Percentiles rank a stretch among this genome's conserved stretches.
Conservation (phyloP, 2,113 vertebrate species). For the Monarcha castaneiventris region DNA sequence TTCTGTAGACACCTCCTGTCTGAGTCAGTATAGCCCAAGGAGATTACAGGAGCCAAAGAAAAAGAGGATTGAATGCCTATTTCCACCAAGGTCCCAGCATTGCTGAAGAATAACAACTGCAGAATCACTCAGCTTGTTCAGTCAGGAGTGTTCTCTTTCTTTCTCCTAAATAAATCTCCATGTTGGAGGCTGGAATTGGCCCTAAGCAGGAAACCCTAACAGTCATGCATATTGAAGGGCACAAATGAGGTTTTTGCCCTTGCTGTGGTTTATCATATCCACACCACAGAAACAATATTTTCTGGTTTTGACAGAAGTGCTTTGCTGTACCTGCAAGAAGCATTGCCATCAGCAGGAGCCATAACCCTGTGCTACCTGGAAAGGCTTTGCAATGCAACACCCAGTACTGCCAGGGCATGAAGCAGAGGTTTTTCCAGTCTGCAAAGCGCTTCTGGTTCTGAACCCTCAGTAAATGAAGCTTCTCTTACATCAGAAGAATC, state of each 20-base stretch:
- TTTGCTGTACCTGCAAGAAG: not conserved
- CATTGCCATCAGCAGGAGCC: not conserved
- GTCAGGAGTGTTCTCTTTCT: not conserved
- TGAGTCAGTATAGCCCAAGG: not conserved
- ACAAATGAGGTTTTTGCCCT: not conserved
- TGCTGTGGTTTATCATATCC: not conserved
- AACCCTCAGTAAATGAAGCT: not conserved
- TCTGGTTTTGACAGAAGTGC: not conserved
- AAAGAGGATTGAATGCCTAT: not conserved
- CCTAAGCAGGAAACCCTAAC: not conserved
- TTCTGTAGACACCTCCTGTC: not conserved
- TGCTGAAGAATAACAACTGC: not conserved
- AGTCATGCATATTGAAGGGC: not conserved
- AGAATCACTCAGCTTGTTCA: not conserved
- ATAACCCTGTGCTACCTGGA: not conserved
- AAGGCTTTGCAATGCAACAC: not conserved
- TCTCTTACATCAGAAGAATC: not conserved
- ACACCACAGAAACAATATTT: not conserved
- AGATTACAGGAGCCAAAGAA: not conserved
- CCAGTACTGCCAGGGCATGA: not conserved
- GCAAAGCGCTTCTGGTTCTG: not conserved
- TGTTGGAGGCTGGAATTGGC: rapidly evolving
- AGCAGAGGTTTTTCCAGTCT: not conserved
- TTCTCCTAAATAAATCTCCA: not conserved
- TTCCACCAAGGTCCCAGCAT: not conserved